These are phyloP conservation scores for Cydia splendana DNA, from an alignment of 1,140 invertebrate species.

Conservation along the genomic window DNA sequence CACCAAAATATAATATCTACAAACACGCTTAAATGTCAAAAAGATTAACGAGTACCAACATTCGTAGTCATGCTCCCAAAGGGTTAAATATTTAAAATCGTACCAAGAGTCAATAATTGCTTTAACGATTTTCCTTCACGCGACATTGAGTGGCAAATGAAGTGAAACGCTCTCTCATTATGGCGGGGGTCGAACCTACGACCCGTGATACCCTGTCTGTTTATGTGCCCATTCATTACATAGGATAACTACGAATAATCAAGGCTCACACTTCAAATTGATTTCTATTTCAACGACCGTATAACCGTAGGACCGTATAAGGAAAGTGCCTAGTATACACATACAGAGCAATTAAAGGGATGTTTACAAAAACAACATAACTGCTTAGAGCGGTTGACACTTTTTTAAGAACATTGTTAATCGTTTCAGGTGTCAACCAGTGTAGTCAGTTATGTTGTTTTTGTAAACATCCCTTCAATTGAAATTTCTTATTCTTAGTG, in stretches of 20 bases:
- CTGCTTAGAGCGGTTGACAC: too few species aligned
- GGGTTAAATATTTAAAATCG: constrained; percentile 6
- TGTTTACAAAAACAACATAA: too few species aligned
- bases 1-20: neutral
- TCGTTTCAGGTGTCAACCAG: too few species aligned
- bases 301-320: too few species aligned
- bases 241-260: neutral
- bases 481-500: too few species aligned
- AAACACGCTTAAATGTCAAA: constrained; percentile 1
- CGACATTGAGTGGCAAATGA: constrained; percentile 15
- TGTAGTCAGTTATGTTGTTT: too few species aligned
- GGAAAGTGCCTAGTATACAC: too few species aligned
- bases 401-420: too few species aligned
- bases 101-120: constrained; percentile 21
- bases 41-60: neutral
- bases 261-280: neutral
- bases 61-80: neutral
- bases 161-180: constrained; percentile 14
- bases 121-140: constrained; percentile 18
- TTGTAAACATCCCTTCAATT: too few species aligned
- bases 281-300: neutral
- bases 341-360: too few species aligned
- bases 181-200: neutral
- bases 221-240: constrained; percentile 3
- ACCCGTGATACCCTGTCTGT: neutral